Conservation (phyloP, 2,113 vertebrate genomes). For the Hemicordylus capensis region DNA sequence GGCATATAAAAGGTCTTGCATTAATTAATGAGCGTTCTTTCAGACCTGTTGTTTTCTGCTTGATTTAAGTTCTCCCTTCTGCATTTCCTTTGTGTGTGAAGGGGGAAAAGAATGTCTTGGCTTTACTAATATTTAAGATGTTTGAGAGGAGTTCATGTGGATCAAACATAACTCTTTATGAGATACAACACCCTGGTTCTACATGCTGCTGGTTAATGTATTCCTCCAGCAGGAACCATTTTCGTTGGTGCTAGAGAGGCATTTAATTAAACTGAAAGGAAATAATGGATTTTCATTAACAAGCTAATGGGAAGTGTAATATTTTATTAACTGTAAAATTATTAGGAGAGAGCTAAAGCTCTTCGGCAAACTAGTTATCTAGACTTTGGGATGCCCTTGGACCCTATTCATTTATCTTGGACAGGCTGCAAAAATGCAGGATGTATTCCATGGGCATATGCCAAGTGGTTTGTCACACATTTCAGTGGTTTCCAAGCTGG, state of each 20-base stretch:
- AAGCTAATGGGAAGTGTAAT: constrained; percentile 25
- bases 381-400: background rate
- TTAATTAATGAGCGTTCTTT: background rate
- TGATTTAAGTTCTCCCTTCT: background rate
- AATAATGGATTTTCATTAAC: constrained; percentile 40
- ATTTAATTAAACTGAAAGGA: constrained; percentile 48
- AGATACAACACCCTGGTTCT: constrained; percentile 20
- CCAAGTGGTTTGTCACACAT: background rate
- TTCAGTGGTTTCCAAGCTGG: background rate
- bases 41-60: background rate
- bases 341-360: constrained; percentile 10
- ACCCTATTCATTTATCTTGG: background rate
- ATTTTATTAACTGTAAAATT: constrained; percentile 34
- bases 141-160: constrained; percentile 19
- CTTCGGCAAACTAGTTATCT: background rate
- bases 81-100: background rate
- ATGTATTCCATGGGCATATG: background rate
- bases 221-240: constrained; percentile 13
- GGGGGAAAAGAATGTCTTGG: background rate
- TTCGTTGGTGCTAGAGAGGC: constrained; percentile 12
- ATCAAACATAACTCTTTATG: constrained; percentile 34
- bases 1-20: background rate
- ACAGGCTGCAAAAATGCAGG: background rate
- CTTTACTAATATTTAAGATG: background rate
- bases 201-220: constrained; percentile 26